phyloP scores from a whole-genome alignment of 2,113 vertebrate species.

The Lamprologus sp. region DNA sequence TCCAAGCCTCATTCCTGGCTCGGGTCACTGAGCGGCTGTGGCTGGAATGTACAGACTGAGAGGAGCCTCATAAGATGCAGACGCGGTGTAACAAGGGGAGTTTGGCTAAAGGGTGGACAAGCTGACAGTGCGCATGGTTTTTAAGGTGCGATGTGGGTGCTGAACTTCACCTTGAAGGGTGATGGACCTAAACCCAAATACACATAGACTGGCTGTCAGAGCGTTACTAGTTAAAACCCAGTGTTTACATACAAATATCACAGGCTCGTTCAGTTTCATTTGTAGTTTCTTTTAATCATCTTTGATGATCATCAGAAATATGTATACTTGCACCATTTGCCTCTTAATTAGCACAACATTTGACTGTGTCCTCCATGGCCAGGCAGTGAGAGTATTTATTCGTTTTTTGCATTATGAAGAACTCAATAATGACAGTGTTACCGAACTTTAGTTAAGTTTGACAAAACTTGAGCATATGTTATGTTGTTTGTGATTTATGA shows the following conservation, averaged over 20 bases:
- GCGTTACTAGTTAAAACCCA: background rate
- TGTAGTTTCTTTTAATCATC: background rate
- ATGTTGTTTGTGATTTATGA: background rate
- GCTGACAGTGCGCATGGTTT: background rate
- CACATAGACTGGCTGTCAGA: background rate
- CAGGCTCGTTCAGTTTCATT: background rate
- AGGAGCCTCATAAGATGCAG: slow-evolving; percentile 40
- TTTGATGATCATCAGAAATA: background rate
- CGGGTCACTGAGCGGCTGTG: slow-evolving; percentile 27
- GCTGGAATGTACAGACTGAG: slow-evolving; percentile 46
- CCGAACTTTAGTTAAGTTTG: background rate
- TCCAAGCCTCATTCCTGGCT: slow-evolving; percentile 46
- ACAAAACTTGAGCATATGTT: background rate
- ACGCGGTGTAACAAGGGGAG: background rate
- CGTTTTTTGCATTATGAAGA: background rate
- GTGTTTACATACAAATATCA: background rate
- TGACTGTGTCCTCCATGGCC: background rate
- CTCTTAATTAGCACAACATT: background rate
- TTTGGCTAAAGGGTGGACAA: background rate
- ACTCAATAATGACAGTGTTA: background rate
- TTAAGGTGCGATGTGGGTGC: background rate
- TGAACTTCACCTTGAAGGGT: background rate
- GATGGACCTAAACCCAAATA: background rate
- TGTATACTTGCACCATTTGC: background rate
- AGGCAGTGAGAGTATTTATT: background rate